These are phyloP conservation scores for Sinocyclocheilus rhinocerous DNA, from an alignment of 2,113 vertebrate genomes.

Conservation along the genomic window DNA sequence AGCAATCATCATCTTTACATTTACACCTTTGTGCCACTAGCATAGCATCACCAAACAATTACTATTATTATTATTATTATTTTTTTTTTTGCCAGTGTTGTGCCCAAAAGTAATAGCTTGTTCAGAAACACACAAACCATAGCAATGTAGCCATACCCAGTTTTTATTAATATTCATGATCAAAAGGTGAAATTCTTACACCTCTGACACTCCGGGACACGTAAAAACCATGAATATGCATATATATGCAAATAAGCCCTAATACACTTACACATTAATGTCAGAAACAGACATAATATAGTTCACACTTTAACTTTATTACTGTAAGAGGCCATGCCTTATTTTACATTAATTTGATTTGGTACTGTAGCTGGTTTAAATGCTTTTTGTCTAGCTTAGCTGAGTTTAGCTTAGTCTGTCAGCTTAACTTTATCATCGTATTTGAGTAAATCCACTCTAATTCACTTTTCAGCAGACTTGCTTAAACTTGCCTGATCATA, in stretches of 20 bases:
- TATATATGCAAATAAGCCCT: slow-evolving; percentile 32
- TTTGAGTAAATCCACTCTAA: slow-evolving; percentile 36
- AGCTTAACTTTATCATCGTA: slow-evolving; percentile 45
- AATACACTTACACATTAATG: background rate
- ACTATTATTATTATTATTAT: no score
- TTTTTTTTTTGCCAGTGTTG: background rate
- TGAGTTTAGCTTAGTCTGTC: slow-evolving; percentile 47
- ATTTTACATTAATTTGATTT: background rate
- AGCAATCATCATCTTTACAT: background rate
- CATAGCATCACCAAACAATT: no score
- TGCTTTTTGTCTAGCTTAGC: background rate
- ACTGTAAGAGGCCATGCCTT: background rate
- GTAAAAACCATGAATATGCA: background rate
- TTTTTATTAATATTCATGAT: slow-evolving; percentile 8
- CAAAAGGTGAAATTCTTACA: slow-evolving; percentile 11
- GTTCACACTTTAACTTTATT: background rate
- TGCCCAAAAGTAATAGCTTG: background rate
- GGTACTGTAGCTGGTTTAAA: slow-evolving; percentile 22
- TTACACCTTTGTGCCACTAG: no score
- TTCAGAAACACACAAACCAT: slow-evolving; percentile 1
- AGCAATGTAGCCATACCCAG: background rate
- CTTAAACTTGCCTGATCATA: background rate
- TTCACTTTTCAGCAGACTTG: slow-evolving; percentile 37
- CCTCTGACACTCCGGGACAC: background rate
- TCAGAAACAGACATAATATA: background rate